phyloP scores from a whole-genome alignment of 2,113 vertebrate species.

The Bubo scandiacus region DNA sequence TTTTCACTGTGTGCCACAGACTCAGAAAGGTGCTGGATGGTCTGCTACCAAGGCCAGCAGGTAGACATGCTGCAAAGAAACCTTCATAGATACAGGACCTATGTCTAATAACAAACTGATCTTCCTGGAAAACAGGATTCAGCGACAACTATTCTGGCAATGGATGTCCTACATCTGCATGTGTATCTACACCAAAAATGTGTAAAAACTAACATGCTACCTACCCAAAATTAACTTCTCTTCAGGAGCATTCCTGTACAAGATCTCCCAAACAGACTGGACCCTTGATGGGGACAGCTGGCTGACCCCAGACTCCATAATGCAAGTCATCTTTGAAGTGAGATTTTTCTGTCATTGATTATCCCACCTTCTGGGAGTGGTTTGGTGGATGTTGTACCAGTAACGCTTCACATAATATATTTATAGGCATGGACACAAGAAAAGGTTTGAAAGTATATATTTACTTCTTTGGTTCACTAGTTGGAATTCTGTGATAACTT shows the following conservation, averaged over 20 bases:
- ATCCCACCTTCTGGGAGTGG: not conserved
- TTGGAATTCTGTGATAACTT: not conserved
- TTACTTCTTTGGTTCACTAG: not conserved
- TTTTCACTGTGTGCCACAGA: not conserved
- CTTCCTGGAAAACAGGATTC: not conserved
- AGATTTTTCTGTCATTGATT: not conserved
- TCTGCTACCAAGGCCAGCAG: not conserved
- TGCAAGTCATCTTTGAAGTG: not conserved
- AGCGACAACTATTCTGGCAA: not conserved
- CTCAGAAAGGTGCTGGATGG: not conserved
- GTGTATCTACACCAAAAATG: not conserved
- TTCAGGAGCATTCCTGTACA: not conserved
- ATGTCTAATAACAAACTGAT: not conserved
- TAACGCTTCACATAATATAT: not conserved
- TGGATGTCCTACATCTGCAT: not conserved
- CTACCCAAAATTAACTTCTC: not conserved
- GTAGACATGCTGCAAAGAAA: not conserved
- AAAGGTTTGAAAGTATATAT: not conserved
- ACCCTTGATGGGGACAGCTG: not conserved
- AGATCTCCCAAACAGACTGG: not conserved
- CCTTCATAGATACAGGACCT: not conserved
- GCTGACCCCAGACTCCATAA: not conserved
- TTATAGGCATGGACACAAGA: not conserved
- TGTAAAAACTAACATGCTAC: not conserved
- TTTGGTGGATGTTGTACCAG: rapidly evolving